These are phyloP conservation scores for Beroe ovata DNA, from an alignment of 37 sponge, comb jelly and placozoan species.

Conservation along the genomic window DNA sequence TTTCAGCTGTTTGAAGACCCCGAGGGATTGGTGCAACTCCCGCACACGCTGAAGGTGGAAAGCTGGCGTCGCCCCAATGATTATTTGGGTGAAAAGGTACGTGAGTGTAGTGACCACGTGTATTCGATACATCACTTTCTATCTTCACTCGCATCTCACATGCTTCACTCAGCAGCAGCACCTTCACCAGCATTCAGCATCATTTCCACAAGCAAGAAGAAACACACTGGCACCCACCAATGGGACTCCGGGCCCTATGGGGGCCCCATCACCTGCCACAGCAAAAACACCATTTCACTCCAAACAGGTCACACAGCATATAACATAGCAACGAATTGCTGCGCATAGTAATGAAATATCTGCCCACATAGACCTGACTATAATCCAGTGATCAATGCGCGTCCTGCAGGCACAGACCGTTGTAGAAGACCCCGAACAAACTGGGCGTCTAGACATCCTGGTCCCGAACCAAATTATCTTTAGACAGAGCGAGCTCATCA, in stretches of 20 bases:
- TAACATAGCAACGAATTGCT: background rate
- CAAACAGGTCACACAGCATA: background rate
- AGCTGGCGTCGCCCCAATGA: constrained; percentile 33
- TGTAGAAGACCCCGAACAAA: constrained; percentile 36
- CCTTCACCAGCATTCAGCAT: background rate
- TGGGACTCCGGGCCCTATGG: background rate
- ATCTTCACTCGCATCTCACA: background rate
- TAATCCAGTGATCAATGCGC: background rate
- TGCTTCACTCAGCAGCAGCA: background rate
- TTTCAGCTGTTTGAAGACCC: constrained; percentile 67
- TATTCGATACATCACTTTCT: background rate
- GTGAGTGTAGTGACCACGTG: background rate
- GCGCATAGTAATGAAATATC: too few relatives aligned
- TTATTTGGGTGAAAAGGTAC: constrained; percentile 54
- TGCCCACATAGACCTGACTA: too few relatives aligned
- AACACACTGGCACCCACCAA: background rate
- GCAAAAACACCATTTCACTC: background rate
- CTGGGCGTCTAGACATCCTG: constrained; percentile 42
- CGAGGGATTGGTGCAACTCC: constrained; percentile 29
- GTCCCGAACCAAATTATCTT: constrained; percentile 27
- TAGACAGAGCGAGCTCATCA: constrained; percentile 53
- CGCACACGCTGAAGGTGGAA: constrained; percentile 35
- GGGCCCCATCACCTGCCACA: background rate
- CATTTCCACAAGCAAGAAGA: background rate
- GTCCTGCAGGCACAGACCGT: constrained; percentile 38